Percentiles rank a stretch among this genome's conserved stretches.
phyloP scores from a whole-genome alignment of 1,140 invertebrate genomes.

The Anoplophora glabripennis region DNA sequence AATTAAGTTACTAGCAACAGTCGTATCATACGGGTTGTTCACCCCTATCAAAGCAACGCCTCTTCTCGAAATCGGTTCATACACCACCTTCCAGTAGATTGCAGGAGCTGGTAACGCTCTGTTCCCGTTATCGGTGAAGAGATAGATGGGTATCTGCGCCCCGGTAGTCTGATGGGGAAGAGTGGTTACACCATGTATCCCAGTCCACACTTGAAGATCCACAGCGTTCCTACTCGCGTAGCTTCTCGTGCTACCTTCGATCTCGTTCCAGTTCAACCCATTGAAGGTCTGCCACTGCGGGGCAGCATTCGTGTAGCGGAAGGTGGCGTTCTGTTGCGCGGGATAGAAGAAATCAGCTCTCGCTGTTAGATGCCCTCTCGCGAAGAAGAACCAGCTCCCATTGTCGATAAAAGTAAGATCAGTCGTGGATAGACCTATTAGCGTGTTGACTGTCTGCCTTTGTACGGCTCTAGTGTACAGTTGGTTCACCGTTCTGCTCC shows the following conservation, averaged over 20 bases:
- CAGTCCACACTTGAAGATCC: slow-evolving; percentile 57
- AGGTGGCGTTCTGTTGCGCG: slow-evolving; percentile 61
- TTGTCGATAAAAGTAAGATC: slow-evolving; percentile 44
- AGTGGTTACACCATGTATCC: slow-evolving; percentile 54
- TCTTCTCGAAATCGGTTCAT: slow-evolving; percentile 51
- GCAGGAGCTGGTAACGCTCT: slow-evolving; percentile 55
- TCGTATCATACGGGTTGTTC: slow-evolving; percentile 61
- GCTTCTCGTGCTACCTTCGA: slow-evolving; percentile 51
- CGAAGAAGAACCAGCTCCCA: slow-evolving; percentile 57
- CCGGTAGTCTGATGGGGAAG: slow-evolving; percentile 48
- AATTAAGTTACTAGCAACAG: slow-evolving; percentile 50
- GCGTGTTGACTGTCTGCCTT: slow-evolving; percentile 32
- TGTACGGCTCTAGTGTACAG: slow-evolving; percentile 41
- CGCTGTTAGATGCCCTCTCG: slow-evolving; percentile 66
- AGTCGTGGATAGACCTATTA: slow-evolving; percentile 41
- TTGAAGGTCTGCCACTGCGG: slow-evolving; percentile 61
- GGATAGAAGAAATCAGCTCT: slow-evolving; percentile 65
- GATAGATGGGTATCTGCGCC: slow-evolving; percentile 49
- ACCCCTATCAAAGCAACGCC: slow-evolving; percentile 61
- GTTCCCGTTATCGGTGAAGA: slow-evolving; percentile 49
- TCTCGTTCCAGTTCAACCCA: slow-evolving; percentile 54
- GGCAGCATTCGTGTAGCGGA: slow-evolving; percentile 56
- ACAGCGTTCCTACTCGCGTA: slow-evolving; percentile 36
- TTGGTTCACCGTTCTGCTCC: slow-evolving; percentile 25
- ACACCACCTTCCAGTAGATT: slow-evolving; percentile 62